Percentiles rank a stretch among this genome's conserved stretches.
These are phyloP conservation scores for Nomada ruficornis DNA, from an alignment of 2,888 invertebrate species.

Conservation along the genomic window DNA sequence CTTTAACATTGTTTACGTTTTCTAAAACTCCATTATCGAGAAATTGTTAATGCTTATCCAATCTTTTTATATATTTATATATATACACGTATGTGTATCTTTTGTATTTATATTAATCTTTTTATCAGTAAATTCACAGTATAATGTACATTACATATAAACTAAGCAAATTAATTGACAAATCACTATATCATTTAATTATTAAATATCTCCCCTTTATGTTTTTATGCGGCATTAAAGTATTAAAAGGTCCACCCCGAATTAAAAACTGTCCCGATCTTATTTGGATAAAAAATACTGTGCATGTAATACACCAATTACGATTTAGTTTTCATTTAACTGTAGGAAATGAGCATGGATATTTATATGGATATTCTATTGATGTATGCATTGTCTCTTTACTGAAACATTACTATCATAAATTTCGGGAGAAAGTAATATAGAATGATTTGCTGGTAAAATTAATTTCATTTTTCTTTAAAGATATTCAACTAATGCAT, in stretches of 20 bases:
- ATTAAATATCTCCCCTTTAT: conserved; percentile 33
- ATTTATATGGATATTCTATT: conserved; percentile 20
- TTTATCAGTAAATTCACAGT: conserved; percentile 65
- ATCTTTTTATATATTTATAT: conserved; percentile 33
- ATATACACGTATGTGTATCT: conserved; percentile 23
- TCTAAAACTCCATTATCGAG: conserved; percentile 63
- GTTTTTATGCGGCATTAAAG: conserved; percentile 15
- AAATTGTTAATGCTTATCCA: conserved; percentile 62
- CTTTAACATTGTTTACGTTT: conserved; percentile 58
- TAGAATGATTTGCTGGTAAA: conserved; percentile 19
- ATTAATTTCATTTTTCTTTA: background rate
- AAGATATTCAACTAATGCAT: background rate
- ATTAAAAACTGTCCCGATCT: conserved; percentile 28
- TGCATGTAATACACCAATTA: conserved; percentile 11
- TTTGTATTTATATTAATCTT: conserved; percentile 58
- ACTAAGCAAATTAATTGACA: conserved; percentile 35
- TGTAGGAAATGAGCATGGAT: conserved; percentile 4
- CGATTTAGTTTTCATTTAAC: conserved; percentile 1
- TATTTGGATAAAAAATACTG: conserved; percentile 35
- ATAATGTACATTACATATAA: conserved; percentile 32
- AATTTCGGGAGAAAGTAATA: background rate
- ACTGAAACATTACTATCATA: conserved; percentile 2
- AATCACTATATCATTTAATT: conserved; percentile 38
- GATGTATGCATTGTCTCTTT: conserved; percentile 9
- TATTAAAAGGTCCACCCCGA: conserved; percentile 23